phyloP scores from a whole-genome alignment of 2,797 vertebrate genomes.

The Acanthornis magna region DNA sequence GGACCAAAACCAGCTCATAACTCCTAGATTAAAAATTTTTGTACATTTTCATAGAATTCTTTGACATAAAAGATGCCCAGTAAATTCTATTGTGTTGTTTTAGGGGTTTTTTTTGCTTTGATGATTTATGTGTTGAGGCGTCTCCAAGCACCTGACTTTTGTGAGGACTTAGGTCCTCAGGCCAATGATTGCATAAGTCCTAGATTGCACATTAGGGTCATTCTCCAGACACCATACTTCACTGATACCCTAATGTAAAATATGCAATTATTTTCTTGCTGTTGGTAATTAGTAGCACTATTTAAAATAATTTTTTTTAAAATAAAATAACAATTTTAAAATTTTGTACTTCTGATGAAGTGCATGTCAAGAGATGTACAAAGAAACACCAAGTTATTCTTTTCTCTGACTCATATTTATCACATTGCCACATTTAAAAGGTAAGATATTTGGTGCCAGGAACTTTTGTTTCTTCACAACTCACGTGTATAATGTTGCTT shows the following conservation, averaged over 20 bases:
- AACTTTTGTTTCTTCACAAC: background rate
- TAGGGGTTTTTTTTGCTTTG: background rate
- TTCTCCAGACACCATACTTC: background rate
- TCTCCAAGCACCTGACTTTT: background rate
- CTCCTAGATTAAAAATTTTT: background rate
- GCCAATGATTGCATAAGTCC: background rate
- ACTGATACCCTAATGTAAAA: background rate
- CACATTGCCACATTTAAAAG: constrained; percentile 1
- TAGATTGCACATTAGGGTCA: background rate
- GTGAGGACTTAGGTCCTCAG: background rate
- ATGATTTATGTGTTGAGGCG: background rate
- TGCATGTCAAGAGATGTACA: background rate
- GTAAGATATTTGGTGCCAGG: background rate
- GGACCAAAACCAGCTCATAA: background rate
- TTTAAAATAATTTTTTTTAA: background rate
- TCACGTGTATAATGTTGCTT: background rate
- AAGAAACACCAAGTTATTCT: background rate
- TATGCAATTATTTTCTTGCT: background rate
- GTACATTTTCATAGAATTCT: background rate
- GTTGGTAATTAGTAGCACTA: background rate
- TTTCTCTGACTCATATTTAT: constrained; percentile 37
- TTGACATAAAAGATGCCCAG: background rate
- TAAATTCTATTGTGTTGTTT: background rate
- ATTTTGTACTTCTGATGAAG: background rate
- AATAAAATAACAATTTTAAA: background rate